Evolutionary conservation across 1,140 invertebrate genomes (phyloP), one percentile per base, ranked within the genome.

Genomic region (Kradibia gibbosae): DNA sequence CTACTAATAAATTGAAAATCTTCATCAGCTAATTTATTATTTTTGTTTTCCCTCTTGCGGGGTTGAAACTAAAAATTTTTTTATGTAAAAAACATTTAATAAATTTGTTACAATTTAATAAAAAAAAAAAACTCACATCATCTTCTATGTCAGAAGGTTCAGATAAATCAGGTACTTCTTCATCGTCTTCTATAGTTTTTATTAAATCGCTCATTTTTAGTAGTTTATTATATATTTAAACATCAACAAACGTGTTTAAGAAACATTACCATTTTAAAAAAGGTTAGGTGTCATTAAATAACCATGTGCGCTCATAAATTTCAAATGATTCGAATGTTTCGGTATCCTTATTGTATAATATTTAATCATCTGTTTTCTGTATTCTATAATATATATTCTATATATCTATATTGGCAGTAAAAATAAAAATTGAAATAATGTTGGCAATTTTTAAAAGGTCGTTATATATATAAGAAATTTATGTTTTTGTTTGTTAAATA

Each of bases 61-160:
- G 95, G 96, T 92, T 96, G 95, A 91, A 94, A 96, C 95, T 97
- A n/a, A 82, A 85, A 82, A 48, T 53, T 72, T 81, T 60, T 82
- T 55, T 83, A 81, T 82, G 45, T 53, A n/a, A n/a, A n/a, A n/a
- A 65, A 65, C 11, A 83, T n/a, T 71, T 7, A n/a, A 72, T 39
- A 28, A 13, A 22, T 42, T 31, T 28, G 15, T 22, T 60, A 57
- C 4, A 20, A 74, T 36, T 53, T 28, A 5, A n/a, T 10, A 50
- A 73, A n/a, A 36, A 39, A 55, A 73, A 78, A 79, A 39, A 83
- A 89, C 89, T 91, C 92, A 96, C 96, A 86, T 97, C 95, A 45
- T 95, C 92, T 92, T 97, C 96, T 75, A 93, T 93, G 85, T 97
- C 96, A 0, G 96, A 96, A 88, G 95, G 94, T 87, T 97, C 96